These are phyloP conservation scores for Platorchestia sp. DNA, from an alignment of 1,140 invertebrate genomes.

Conservation along the genomic window DNA sequence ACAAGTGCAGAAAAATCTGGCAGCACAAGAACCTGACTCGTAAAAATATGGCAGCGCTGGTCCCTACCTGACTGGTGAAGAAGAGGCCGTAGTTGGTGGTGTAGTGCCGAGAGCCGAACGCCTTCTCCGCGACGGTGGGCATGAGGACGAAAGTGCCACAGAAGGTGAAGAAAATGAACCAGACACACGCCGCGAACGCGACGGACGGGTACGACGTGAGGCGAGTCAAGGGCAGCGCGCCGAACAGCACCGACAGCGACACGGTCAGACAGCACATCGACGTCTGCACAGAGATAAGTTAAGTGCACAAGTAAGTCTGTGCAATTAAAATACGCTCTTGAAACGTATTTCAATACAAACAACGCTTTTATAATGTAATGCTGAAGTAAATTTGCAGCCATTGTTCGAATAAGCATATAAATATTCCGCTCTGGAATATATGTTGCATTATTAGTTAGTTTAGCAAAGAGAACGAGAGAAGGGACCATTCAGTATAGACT, in stretches of 20 bases:
- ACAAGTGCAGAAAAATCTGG: not conserved
- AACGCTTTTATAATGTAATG: no score
- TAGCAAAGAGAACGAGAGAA: no score
- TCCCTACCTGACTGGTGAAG: slow-evolving; percentile 69
- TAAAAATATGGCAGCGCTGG: slow-evolving; percentile 69
- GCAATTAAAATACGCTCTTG: no score
- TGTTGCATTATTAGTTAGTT: no score
- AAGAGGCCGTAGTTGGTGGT: slow-evolving; percentile 69
- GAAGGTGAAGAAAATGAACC: slow-evolving; percentile 69
- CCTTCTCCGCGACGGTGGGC: slow-evolving; percentile 68
- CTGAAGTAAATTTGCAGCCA: no score
- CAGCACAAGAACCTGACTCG: slow-evolving; percentile 63
- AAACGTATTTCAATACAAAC: no score
- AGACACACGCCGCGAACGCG: slow-evolving; percentile 68
- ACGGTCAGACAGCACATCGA: slow-evolving; percentile 64
- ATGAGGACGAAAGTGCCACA: slow-evolving; percentile 70
- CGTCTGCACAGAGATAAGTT: slow-evolving; percentile 58
- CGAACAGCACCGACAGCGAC: slow-evolving; percentile 59
- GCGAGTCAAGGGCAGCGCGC: slow-evolving; percentile 62
- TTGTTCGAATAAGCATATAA: no score
- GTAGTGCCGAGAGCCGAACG: slow-evolving; percentile 68
- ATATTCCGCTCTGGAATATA: no score
- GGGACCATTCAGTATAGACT: no score
- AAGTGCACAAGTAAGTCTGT: no score
- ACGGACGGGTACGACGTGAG: slow-evolving; percentile 69